Base-by-base conservation (phyloP, 2,113 vertebrate genomes). In the Labeo rohita region DNA sequence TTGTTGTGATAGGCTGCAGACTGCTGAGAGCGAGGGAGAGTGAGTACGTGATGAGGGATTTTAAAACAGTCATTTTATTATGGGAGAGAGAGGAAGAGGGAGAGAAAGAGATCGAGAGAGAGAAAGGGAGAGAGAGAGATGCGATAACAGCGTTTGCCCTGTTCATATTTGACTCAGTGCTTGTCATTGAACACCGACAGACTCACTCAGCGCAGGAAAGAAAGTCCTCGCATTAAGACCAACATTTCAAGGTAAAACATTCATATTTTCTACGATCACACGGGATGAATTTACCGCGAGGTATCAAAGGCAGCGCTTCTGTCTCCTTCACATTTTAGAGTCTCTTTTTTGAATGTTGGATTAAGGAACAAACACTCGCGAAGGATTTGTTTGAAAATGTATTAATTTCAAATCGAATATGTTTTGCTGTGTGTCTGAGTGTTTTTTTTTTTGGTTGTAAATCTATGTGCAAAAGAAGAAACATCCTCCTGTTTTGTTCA, bases 101-200 rank as follows among this genome's bases (percentile, higher is more conserved):
- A 59, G 87, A 63, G 65, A 11, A 52, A 15, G 73, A 81, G 81
- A 70, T 56, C 68, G 74, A 28, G 21, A 13, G 75, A 23, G 79
- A 85, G 89, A 47, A 81, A 68, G 79, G 21, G 83, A 61, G 81
- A 43, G 84, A 61, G 72, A 63, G 86, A 72, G 76, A 88, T 74
- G 91, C 80, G 90, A 90, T 87, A 90, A 87, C 93, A 88, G 91
- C 88, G 91, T 89, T 90, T 87, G 88, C 91, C 92, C 92, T 92
- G 86, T 83, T 82, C 88, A 85, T 84, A 86, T 89, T 79, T 83
- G 73, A 73, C 82, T 93, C 93, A 88, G 94, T 91, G 90, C 83
- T 86, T 87, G 89, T 89, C 90, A 91, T 87, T 87, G 89, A 88
- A 85, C 81, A 88, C 91, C 70, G 86, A 87, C 84, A 91, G 85